These are phyloP conservation scores for Symphodus melops DNA, from an alignment of 2,113 vertebrate genomes.

Conservation along the genomic window DNA sequence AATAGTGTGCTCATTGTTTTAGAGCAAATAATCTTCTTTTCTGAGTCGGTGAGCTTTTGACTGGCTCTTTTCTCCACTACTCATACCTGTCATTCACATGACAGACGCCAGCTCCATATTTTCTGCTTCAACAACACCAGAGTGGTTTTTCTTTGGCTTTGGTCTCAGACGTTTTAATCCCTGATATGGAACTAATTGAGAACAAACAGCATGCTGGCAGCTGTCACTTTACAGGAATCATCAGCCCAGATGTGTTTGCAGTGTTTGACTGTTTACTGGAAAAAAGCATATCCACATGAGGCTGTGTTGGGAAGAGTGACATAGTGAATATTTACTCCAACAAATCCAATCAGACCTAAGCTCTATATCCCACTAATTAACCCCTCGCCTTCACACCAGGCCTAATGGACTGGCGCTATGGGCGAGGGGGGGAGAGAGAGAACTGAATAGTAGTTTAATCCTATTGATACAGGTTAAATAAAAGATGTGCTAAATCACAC, in stretches of 20 bases:
- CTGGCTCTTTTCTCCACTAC: conserved; percentile 34
- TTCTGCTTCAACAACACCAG: conserved; percentile 40
- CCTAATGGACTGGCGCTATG: conserved; percentile 43
- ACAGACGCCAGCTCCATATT: conserved; percentile 15
- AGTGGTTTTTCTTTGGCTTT: conserved; percentile 23
- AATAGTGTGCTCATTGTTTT: not conserved
- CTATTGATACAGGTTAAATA: not conserved
- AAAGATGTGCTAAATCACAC: no score
- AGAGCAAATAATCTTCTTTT: conserved; percentile 3
- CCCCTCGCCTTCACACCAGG: conserved; percentile 52
- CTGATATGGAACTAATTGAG: conserved; percentile 40
- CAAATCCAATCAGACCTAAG: conserved; percentile 66
- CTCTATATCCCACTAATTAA: conserved; percentile 75
- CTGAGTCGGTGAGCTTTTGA: conserved; percentile 17
- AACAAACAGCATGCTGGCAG: conserved; percentile 24
- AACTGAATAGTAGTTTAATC: not conserved
- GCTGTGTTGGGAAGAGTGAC: conserved; percentile 12
- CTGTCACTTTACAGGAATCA: conserved; percentile 35
- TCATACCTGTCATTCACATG: conserved; percentile 48
- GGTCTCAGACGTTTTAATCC: conserved; percentile 49
- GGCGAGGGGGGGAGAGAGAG: not conserved
- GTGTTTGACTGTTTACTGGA: not conserved
- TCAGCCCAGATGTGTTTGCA: conserved; percentile 18
- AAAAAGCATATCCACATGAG: conserved; percentile 4
- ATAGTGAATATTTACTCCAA: conserved; percentile 14